Evolutionary conservation across 2,888 invertebrate species (phyloP), one percentile per base, ranked within the genome.

Genomic region (Tuberolachnus salignus): DNA sequence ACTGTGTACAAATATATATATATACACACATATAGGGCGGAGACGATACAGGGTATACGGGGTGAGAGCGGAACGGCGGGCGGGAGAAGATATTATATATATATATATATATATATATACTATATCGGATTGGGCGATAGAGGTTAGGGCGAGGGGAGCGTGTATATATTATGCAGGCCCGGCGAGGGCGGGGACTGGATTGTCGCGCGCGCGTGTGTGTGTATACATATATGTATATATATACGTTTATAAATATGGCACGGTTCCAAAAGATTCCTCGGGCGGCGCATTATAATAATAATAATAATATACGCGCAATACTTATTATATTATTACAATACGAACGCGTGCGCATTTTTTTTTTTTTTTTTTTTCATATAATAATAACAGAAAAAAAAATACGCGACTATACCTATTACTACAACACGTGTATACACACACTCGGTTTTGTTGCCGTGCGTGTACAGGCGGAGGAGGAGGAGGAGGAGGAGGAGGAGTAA

Each of bases 1-100:
- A 14, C 57, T 34, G 3, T 10, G 10, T 61, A 34, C 34, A 61
- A 11, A 21, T 55, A 55, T 53, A 53, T 19, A 53, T 53, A 19
- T 53, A 53, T 53, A 42, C 42, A 19, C 19, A 10, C 14, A 13
- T 11, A 19, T 44, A 11, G 16, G 8, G 21, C 9, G 44, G 23
- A 23, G 23, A 16, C 14, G 64, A 10, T n/a, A n/a, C n/a, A n/a
- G n/a, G n/a, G 49, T 49, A n/a, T 26, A 34, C 19, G 21, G 46
- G 16, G 21, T 16, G 64, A 64, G 46, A 10, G 64, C 34, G 9
- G 19, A 13, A 13, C 14, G 16, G 4, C 19, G n/a, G 42, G 4
- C 42, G 53, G 13, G 21, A 70, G 51, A 44, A 71, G 46, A 59
- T 71, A 71, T 71, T 71, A 71, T 70, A n/a, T n/a, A n/a, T n/a